Base-by-base conservation (phyloP, 2,797 vertebrate genomes). In the Ataeniobius toweri region DNA sequence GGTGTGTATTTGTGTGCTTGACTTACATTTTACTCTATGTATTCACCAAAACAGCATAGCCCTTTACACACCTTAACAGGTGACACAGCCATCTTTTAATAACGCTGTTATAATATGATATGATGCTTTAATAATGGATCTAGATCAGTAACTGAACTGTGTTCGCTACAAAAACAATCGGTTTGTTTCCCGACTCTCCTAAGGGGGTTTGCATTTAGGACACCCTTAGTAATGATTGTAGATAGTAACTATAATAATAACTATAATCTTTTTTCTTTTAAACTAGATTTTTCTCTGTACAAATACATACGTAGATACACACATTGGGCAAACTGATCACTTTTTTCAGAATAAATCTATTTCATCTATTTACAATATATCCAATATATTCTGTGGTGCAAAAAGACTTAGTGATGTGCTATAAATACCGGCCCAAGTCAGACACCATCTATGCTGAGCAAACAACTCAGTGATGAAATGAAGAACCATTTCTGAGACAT, bases 221-320 rank as follows among this genome's bases (percentile, higher is more conserved):
- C 85, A 82, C 79, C 86, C 81, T 83, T 75, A 56, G 90, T 91
- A 90, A 85, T 92, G 87, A 85, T 89, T 85, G 85, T 85, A 86
- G 88, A 89, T 88, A 89, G 87, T 90, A 89, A 50, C 84, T 90
- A 91, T 91, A 88, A 88, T 90, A 89, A 81, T 85, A 91, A 92
- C 92, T 88, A 93, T 93, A 87, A 85, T 44, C 56, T 83, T 87
- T 91, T 90, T 87, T 86, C 73, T 85, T 93, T 94, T 94, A 95
- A 95, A 94, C 92, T 94, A 94, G 87, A 94, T 90, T 79, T 91
- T 92, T 94, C 92, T 95, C 93, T 94, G 92, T 94, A 95, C 93
- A 95, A 94, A 94, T 94, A 92, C 90, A 92, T 89, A 92, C 73
- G 85, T 91, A 89, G 89, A 88, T 91, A 91, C 91, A 93, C 91